These are phyloP conservation scores for Thamnophis elegans DNA, from an alignment of 2,797 vertebrate genomes.

Conservation along the genomic window DNA sequence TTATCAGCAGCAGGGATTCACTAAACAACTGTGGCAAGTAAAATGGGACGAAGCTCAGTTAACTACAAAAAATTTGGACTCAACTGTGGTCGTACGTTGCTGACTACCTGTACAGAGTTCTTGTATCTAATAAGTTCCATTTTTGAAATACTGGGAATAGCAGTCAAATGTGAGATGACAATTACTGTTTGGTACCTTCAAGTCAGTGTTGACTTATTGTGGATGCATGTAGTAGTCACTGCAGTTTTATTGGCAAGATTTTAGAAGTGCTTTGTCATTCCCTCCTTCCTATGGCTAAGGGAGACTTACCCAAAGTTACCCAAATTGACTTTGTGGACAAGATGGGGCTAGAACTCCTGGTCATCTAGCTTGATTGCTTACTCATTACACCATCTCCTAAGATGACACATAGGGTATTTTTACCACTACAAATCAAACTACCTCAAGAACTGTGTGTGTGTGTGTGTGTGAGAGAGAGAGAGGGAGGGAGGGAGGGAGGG, in stretches of 20 bases:
- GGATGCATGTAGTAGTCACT: background rate
- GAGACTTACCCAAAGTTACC: background rate
- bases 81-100: too few relatives aligned
- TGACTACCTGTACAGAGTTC: too few relatives aligned
- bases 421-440: background rate
- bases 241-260: background rate
- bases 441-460: background rate
- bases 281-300: background rate
- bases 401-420: background rate
- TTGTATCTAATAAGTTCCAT: background rate
- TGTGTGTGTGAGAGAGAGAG: too few relatives aligned
- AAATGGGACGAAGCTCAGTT: too few relatives aligned
- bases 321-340: background rate
- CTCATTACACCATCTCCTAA: background rate
- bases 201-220: background rate
- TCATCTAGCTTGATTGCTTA: background rate
- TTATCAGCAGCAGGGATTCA: too few relatives aligned
- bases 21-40: too few relatives aligned
- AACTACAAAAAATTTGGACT: too few relatives aligned
- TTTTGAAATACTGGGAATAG: background rate
- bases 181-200: background rate
- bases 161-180: background rate
- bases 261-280: background rate
- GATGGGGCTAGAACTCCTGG: background rate
- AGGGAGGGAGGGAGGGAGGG: too few relatives aligned